Base-by-base conservation (phyloP, 2,113 vertebrate species). In the Antechinus stuartii region DNA sequence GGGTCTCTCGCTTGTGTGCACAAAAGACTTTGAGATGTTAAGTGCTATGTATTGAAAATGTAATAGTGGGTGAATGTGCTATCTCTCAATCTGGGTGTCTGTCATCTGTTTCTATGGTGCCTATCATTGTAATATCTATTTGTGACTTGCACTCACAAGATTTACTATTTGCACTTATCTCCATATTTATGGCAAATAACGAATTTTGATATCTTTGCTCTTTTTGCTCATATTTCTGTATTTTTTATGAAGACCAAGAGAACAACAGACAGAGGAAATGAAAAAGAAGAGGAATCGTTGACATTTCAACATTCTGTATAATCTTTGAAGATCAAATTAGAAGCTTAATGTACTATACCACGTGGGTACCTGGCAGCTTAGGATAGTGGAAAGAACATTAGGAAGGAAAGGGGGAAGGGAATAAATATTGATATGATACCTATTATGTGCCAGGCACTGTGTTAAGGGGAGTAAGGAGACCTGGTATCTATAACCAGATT, bases 1-100 rank as follows among this genome's bases (percentile, higher is more conserved):
- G 90, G 68, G 84, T 94, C 90, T 96, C 95, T 95, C 90, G 94
- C 93, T 94, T 93, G 42, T 96, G 95, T 90, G 54, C 68, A 96
- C 55, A 96, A 76, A 97, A 97, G 30, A 52, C 90, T 97, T 96
- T 90, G 90, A 92, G 84, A 92, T 94, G 52, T 93, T 97, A 96
- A 96, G 89, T 95, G 90, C 93, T 96, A 93, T 91, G 53, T 95
- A 92, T 84, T 96, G 93, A 95, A 97, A 97, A 94, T 97, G 89
- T 95, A 95, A 94, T 92, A 93, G 94, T 89, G 54, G 91, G n/a
- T 22, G 12, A 56, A 95, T 93, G 93, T 97, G 93, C 96, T 92
- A 52, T 96, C 93, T 92, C 57, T 97, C 68, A 55, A 6, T 96
- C 89, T 96, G 76, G 91, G 92, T 47, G 26, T 90, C 89, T 96